These are phyloP conservation scores for Terrapene triunguis DNA, from an alignment of 2,113 vertebrate species.

Conservation along the genomic window DNA sequence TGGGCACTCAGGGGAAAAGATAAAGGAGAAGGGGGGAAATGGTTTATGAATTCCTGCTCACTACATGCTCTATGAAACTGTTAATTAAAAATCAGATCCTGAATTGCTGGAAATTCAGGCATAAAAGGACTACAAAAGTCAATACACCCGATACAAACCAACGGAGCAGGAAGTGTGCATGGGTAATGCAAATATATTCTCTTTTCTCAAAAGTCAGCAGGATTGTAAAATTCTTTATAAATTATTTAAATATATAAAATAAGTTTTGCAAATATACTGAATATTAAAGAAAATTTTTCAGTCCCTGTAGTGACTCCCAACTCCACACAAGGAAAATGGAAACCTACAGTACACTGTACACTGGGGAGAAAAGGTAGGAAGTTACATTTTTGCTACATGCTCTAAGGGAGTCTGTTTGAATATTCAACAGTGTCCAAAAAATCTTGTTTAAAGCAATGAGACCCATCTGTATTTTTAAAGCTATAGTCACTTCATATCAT, in stretches of 20 bases:
- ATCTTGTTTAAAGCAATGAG: slow-evolving; percentile 35
- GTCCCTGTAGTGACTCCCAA: background rate
- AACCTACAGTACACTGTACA: background rate
- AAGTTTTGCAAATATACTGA: background rate
- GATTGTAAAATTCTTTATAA: background rate
- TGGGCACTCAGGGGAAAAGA: background rate
- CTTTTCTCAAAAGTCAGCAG: background rate
- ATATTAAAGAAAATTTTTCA: fast-evolving
- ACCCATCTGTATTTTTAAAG: slow-evolving; percentile 49
- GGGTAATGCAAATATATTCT: background rate
- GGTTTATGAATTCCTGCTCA: background rate
- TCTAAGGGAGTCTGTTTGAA: background rate
- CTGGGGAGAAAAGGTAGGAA: background rate
- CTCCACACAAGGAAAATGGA: background rate
- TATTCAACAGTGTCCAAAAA: background rate
- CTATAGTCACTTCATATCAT: slow-evolving; percentile 74
- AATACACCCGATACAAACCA: background rate
- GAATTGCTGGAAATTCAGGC: background rate
- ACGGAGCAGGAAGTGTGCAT: background rate
- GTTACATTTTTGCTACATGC: background rate
- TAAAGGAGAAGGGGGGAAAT: background rate
- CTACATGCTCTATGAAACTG: background rate
- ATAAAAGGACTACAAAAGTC: background rate
- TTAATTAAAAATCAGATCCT: background rate
- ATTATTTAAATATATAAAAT: background rate